A percentile compares a stretch with the other conserved stretches of the same genome.
These are phyloP conservation scores for Thera obeliscata DNA, from an alignment of 2,888 invertebrate species.

Conservation along the genomic window DNA sequence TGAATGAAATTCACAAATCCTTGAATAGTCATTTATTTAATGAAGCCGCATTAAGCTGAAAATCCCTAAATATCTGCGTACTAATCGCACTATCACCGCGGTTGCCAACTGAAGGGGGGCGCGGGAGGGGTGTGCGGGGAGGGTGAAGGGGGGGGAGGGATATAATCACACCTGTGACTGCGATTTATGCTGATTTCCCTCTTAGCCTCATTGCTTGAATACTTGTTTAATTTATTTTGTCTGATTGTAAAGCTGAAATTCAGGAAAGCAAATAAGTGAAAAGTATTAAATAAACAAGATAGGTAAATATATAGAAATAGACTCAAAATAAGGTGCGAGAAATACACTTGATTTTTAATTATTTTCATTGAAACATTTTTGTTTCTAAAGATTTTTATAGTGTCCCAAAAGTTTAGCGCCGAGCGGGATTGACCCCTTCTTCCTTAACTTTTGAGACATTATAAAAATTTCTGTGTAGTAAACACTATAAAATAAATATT, in stretches of 20 bases:
- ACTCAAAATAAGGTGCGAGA: too few relatives aligned
- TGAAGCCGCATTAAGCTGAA: slow-evolving; percentile 9
- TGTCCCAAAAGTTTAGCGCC: too few relatives aligned
- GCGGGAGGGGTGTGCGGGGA: background rate
- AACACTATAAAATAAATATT: too few relatives aligned
- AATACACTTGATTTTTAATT: too few relatives aligned
- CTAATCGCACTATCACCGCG: slow-evolving; percentile 24
- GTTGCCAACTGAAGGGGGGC: background rate
- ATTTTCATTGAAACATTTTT: too few relatives aligned
- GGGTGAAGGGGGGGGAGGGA: background rate
- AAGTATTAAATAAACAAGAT: too few relatives aligned
- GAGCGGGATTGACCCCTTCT: too few relatives aligned
- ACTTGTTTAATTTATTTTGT: background rate
- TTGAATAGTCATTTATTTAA: slow-evolving; percentile 7
- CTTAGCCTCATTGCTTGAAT: slow-evolving; percentile 17
- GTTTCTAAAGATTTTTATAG: too few relatives aligned
- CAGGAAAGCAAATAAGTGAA: too few relatives aligned
- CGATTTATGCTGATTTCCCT: slow-evolving; percentile 29
- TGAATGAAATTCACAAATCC: background rate
- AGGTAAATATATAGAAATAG: too few relatives aligned
- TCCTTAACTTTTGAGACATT: too few relatives aligned
- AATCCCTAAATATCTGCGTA: slow-evolving; percentile 17
- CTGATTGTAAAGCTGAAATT: background rate
- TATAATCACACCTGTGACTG: slow-evolving; percentile 22
- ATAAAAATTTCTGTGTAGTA: too few relatives aligned